These are phyloP conservation scores for Selene dorsalis DNA, from an alignment of 2,797 vertebrate genomes.

Conservation along the genomic window DNA sequence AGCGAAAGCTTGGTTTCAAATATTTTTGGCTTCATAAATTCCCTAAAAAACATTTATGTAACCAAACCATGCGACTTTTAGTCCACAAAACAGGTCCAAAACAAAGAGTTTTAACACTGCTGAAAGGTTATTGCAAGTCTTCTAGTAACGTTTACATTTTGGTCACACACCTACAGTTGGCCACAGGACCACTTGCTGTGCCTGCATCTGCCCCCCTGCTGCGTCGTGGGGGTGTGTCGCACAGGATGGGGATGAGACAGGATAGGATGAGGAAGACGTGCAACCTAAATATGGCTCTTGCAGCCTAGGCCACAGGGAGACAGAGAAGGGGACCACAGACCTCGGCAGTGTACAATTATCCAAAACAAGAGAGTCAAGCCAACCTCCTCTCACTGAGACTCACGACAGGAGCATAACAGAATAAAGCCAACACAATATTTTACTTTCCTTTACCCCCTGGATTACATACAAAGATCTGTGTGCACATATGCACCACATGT, in stretches of 20 bases:
- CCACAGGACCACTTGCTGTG: conserved; percentile 34
- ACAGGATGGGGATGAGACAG: conserved; percentile 77
- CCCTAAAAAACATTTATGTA: conserved; percentile 61
- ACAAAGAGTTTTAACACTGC: conserved; percentile 24
- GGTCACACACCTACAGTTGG: conserved; percentile 34
- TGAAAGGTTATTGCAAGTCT: conserved; percentile 16
- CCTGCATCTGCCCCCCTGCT: conserved; percentile 52
- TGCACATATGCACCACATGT: conserved; percentile 9
- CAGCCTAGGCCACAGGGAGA: conserved; percentile 86
- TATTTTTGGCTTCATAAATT: conserved; percentile 64
- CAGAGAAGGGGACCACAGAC: conserved; percentile 87
- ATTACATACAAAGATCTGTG: conserved; percentile 47
- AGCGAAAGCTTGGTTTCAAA: conserved; percentile 37
- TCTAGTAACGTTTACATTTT: conserved; percentile 8
- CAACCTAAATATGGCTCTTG: conserved; percentile 85
- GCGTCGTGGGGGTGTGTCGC: conserved; percentile 50
- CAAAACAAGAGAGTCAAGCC: conserved; percentile 86
- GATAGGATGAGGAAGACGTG: conserved; percentile 80
- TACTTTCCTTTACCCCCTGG: conserved; percentile 62
- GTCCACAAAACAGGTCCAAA: conserved; percentile 51
- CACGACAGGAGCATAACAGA: conserved; percentile 77
- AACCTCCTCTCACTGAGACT: conserved; percentile 81
- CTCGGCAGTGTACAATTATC: conserved; percentile 87
- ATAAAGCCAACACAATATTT: conserved; percentile 67
- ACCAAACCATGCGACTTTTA: conserved; percentile 52